Base-by-base conservation (phyloP, 2,888 invertebrate species). In the Lasius fuliginosus region DNA sequence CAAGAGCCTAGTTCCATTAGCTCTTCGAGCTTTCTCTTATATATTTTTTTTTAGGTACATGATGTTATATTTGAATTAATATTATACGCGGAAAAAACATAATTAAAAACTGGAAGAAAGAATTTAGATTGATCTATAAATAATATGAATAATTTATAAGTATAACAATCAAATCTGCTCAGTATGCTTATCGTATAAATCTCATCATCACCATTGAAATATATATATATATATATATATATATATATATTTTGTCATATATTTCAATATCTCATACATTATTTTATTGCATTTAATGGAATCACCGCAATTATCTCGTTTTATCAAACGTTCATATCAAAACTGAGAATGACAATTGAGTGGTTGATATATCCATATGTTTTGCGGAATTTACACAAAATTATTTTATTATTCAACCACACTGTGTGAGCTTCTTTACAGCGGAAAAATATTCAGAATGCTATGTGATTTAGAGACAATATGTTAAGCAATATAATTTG, bases 1-100 rank as follows among this genome's bases (percentile, higher is more conserved):
- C 68, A 46, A 79, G 60, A 18, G 73, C 0, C 9, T 15, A 36
- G 12, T 49, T 69, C 6, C 60, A 81, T 81, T 46, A 60, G 46
- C 36, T 30, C 15, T 12, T 40, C 12, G 60, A 60, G 46, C 46
- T 69, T 67, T 40, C 36, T 30, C 30, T 67, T 40, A n/a, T 40
- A 49, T 30, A 36, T 36, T 36, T 36, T 36, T 68, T 42, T 58
- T 40, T 6, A 65, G 40, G 23, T 49, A 49, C 64, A 1, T 46
- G 8, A n/a, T n/a, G 11, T 67, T 36, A 27, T 27, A 36, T 23
- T 3, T 4, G 12, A 8, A 46, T 56, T 27, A 30, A 40, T 2
- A 53, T 53, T 76, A 27, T n/a, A 15, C 9, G 6, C 36, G 12
- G 23, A 36, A 12, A n/a, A 56, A 15, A 1, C 18, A 15, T 6